These are phyloP conservation scores for Siniperca obscura DNA, from an alignment of 2,797 vertebrate species.

Conservation along the genomic window DNA sequence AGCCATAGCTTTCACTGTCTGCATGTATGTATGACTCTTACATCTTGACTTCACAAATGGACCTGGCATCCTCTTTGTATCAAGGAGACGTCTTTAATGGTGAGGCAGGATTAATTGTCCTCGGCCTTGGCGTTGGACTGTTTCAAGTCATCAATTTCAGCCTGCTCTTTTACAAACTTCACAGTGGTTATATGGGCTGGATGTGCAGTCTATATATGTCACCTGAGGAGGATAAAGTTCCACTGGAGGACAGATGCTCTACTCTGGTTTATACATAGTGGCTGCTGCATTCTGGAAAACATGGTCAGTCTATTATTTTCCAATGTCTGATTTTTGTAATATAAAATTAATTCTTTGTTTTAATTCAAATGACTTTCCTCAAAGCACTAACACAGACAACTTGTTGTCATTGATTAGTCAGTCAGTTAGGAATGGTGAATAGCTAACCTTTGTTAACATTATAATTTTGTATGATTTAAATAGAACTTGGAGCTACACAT, in stretches of 20 bases:
- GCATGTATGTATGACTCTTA: constrained; percentile 61
- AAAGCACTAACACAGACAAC: too few species aligned
- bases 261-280: neutral
- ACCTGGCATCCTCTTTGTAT: constrained; percentile 64
- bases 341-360: neutral
- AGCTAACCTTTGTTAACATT: too few species aligned
- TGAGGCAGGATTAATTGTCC: constrained; percentile 65
- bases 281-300: constrained; percentile 16
- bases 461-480: too few species aligned
- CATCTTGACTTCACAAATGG: constrained; percentile 60
- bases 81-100: constrained; percentile 58
- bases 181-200: constrained; percentile 55
- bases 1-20: constrained; percentile 59
- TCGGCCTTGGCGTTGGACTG: constrained; percentile 32
- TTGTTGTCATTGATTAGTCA: too few species aligned
- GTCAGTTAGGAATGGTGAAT: too few species aligned
- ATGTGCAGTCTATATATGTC: constrained; percentile 65
- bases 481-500: too few species aligned
- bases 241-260: constrained; percentile 20
- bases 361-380: neutral
- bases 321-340: neutral
- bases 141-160: constrained; percentile 67
- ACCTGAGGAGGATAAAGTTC: constrained; percentile 58
- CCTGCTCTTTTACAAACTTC: constrained; percentile 63
- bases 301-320: neutral